A percentile compares a stretch with the other conserved stretches of the same genome.
These are phyloP conservation scores for Vespertilio murinus DNA, from an alignment of 2,797 vertebrate species.

Conservation along the genomic window DNA sequence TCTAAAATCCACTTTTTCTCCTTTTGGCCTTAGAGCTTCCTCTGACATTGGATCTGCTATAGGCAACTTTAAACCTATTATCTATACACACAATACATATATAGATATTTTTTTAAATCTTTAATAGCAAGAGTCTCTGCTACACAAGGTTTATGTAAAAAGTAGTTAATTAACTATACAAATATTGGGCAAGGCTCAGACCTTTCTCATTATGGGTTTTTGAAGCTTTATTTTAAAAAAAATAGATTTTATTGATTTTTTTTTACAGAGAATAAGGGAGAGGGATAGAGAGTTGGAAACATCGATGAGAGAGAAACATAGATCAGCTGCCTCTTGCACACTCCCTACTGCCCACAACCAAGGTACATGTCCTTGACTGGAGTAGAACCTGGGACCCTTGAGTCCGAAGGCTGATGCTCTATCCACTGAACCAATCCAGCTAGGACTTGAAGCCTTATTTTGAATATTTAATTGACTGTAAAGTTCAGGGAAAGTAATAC, in stretches of 20 bases:
- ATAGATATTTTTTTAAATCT: background rate
- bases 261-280: too few species aligned
- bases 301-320: too few species aligned
- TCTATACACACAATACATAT: background rate
- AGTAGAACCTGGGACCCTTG: too few species aligned
- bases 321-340: too few species aligned
- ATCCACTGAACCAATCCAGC: too few species aligned
- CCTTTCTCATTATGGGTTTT: slow-evolving; percentile 16
- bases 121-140: slow-evolving; percentile 40
- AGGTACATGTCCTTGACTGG: too few species aligned
- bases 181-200: slow-evolving; percentile 20
- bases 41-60: background rate
- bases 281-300: too few species aligned
- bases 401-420: too few species aligned
- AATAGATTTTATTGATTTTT: too few species aligned
- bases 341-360: too few species aligned
- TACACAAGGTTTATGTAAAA: background rate
- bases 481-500: background rate
- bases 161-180: slow-evolving; percentile 21
- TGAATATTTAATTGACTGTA: background rate
- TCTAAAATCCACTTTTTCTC: background rate
- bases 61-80: background rate
- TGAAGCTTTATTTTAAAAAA: background rate
- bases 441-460: slow-evolving; percentile 12
- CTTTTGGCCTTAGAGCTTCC: background rate